phyloP scores from a whole-genome alignment of 1,140 invertebrate species.

The Rhagoletis zephyria region DNA sequence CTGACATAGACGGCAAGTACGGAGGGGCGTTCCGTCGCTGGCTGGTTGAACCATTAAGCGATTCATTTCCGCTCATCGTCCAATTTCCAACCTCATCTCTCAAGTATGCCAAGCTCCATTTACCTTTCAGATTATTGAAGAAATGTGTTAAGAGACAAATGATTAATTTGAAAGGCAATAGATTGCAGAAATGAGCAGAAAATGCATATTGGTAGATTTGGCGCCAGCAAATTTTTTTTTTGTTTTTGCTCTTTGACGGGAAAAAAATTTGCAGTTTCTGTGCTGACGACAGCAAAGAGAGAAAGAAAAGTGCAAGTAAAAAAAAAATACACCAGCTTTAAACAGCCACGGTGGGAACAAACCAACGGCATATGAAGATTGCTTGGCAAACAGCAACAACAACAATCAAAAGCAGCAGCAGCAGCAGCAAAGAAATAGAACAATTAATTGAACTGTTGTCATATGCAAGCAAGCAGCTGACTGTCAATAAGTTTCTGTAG shows the following conservation, averaged over 20 bases:
- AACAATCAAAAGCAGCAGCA: background rate
- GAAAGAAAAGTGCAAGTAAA: background rate
- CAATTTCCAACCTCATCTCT: too few species aligned
- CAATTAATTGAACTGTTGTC: constrained; percentile 24
- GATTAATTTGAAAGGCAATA: too few species aligned
- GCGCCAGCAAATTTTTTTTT: background rate
- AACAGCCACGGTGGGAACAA: background rate
- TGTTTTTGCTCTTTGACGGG: background rate
- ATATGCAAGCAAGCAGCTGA: background rate
- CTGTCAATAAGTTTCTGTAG: background rate
- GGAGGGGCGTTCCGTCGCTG: too few species aligned
- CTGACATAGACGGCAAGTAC: too few species aligned
- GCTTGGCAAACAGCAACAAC: background rate
- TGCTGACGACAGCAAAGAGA: too few species aligned
- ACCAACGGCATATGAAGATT: constrained; percentile 6
- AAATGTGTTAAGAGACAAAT: too few species aligned
- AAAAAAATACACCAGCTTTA: background rate
- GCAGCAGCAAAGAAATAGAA: background rate
- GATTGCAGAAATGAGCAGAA: too few species aligned
- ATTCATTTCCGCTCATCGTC: too few species aligned
- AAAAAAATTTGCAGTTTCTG: too few species aligned
- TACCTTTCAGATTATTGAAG: too few species aligned
- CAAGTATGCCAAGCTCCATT: too few species aligned
- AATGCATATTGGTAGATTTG: background rate
- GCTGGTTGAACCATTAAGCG: too few species aligned